Conservation (phyloP, 2,888 invertebrate species). For the Sphinx pinastri region DNA sequence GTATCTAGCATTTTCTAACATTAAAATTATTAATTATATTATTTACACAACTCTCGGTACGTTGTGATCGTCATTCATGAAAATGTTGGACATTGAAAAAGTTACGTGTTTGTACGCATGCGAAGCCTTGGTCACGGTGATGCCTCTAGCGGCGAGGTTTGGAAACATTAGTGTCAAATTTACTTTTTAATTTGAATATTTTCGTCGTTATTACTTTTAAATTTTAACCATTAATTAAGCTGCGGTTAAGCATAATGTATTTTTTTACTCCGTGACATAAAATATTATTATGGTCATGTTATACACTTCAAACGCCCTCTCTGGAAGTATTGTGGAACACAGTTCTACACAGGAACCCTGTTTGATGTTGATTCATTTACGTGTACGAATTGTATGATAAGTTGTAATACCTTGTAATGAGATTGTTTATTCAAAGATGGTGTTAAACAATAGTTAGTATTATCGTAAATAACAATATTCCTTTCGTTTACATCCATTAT, state of each 20-base stretch:
- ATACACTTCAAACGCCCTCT: constrained; percentile 4
- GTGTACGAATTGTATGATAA: neutral
- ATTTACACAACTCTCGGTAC: constrained; percentile 55
- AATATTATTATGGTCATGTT: neutral
- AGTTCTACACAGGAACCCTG: no score
- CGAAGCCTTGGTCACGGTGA: constrained; percentile 48
- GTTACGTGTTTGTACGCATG: constrained; percentile 68
- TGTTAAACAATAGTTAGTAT: neutral
- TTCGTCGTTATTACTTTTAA: neutral
- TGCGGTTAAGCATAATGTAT: no score
- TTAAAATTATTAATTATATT: constrained; percentile 64
- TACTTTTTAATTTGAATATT: no score
- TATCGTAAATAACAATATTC: no score
- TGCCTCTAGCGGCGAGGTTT: constrained; percentile 46
- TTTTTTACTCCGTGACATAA: neutral
- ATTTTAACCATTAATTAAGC: neutral
- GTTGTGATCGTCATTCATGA: constrained; percentile 80
- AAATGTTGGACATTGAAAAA: constrained; percentile 68
- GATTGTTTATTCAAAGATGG: neutral
- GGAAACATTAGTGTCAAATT: constrained; percentile 29
- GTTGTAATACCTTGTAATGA: neutral
- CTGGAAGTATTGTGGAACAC: neutral
- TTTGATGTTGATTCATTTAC: neutral
- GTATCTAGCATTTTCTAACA: constrained; percentile 73
- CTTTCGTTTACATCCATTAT: no score